A percentile compares a stretch with the other conserved stretches of the same genome.
phyloP scores from a whole-genome alignment of 2,888 invertebrate species.

The Clitarchus hookeri region DNA sequence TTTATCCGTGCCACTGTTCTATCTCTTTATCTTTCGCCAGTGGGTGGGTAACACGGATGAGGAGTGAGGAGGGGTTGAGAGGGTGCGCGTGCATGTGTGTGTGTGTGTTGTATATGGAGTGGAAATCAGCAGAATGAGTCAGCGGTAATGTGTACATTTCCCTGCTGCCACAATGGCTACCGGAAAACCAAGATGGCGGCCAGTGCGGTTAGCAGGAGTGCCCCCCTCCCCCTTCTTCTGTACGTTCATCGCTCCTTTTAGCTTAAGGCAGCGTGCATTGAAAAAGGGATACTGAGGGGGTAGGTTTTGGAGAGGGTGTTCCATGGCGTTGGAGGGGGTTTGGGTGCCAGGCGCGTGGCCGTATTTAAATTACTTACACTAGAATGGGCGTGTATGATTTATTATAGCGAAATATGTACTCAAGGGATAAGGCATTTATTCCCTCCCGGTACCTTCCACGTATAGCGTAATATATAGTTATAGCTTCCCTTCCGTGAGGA shows the following conservation, averaged over 20 bases:
- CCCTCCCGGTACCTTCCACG: neutral
- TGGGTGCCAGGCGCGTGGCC: neutral
- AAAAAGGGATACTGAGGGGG: neutral
- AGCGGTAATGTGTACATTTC: slow-evolving; percentile 33
- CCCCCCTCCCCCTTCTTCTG: neutral
- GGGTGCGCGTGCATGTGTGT: neutral
- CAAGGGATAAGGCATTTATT: neutral
- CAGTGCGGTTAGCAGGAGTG: slow-evolving; percentile 16
- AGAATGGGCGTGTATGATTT: slow-evolving; percentile 10
- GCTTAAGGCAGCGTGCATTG: neutral
- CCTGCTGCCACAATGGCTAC: slow-evolving; percentile 29
- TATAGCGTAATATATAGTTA: neutral
- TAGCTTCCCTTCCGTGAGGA: neutral
- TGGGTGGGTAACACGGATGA: neutral
- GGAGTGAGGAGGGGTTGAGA: neutral
- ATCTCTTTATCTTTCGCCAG: slow-evolving; percentile 18
- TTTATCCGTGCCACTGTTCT: slow-evolving; percentile 19
- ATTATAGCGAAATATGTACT: slow-evolving; percentile 10
- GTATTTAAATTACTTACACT: slow-evolving; percentile 24
- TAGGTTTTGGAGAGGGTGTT: neutral
- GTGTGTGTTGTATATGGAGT: slow-evolving; percentile 30
- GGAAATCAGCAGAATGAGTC: slow-evolving; percentile 36
- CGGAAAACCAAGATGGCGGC: slow-evolving; percentile 36
- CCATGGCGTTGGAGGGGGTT: neutral
- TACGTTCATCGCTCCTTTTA: neutral